phyloP scores from a whole-genome alignment of 2,888 invertebrate genomes.

The Cheilosia variabilis region DNA sequence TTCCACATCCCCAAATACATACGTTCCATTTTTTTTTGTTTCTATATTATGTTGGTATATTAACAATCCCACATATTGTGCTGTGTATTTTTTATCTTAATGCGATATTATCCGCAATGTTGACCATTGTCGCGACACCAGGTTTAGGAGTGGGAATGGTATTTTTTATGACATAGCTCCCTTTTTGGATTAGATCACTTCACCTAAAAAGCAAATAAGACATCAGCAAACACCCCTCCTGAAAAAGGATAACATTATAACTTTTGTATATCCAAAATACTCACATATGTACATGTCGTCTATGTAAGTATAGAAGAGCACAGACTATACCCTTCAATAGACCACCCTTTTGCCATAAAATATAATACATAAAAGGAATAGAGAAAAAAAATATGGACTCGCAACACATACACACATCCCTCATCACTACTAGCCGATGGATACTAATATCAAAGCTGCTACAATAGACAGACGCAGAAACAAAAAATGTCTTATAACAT shows the following conservation, averaged over 20 bases:
- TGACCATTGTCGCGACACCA: constrained; percentile 55
- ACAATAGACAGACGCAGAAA: constrained; percentile 26
- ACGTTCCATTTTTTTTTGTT: constrained; percentile 21
- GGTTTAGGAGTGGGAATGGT: constrained; percentile 25
- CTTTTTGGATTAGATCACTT: constrained; percentile 56
- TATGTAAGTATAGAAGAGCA: neutral
- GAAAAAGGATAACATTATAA: constrained; percentile 49
- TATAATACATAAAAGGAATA: constrained; percentile 21
- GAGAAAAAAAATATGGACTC: constrained; percentile 13
- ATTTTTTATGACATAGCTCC: constrained; percentile 49
- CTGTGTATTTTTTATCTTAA: constrained; percentile 64
- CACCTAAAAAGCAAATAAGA: constrained; percentile 37
- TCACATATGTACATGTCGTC: neutral
- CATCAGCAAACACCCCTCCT: constrained; percentile 33
- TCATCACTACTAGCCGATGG: constrained; percentile 15
- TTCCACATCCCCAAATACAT: constrained; percentile 37
- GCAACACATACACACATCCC: constrained; percentile 8
- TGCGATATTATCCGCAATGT: constrained; percentile 58
- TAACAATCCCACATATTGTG: constrained; percentile 57
- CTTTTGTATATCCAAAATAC: constrained; percentile 52
- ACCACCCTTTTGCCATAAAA: constrained; percentile 59
- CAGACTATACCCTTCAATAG: constrained; percentile 27
- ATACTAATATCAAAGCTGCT: constrained; percentile 40
- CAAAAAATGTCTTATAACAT: constrained; percentile 45
- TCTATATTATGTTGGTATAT: constrained; percentile 19